Evolutionary conservation across 2,888 invertebrate species (phyloP), one percentile per base, ranked within the genome.

Genomic region (Aporophyla nigra): DNA sequence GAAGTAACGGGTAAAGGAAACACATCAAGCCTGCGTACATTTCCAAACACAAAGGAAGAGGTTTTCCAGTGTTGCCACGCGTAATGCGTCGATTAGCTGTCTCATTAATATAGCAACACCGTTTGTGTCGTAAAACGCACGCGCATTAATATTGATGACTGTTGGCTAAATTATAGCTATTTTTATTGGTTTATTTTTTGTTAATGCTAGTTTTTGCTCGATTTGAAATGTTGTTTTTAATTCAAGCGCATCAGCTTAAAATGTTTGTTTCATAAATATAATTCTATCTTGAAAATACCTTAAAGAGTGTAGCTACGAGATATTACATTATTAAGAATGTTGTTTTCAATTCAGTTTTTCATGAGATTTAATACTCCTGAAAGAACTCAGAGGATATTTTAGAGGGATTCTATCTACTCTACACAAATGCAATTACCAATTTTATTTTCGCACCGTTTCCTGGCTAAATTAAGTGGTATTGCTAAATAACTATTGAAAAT

Each of bases 21-120:
- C 62, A 21, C 27, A 56, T 80, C 27, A 33, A 72, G 58, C 70
- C 56, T 71, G 49, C 74, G 40, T 58, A 16, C 19, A 73, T 85
- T 83, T 71, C 69, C n/a, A 75, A 76, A 83, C 56, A 33, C n/a
- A 63, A 76, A 77, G 83, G 83, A 85, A 77, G 72, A 73, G 24
- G 70, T 75, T 65, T 73, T 82, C 43, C 58, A 76, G 76, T 75
- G 79, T 71, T 76, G 62, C 63, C 69, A 75, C 62, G 78, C 76
- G 74, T 76, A 66, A 63, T 71, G 71, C 73, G 75, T 80, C 77
- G 59, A 80, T 85, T 80, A 66, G 49, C 80, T 80, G 84, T 80
- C 82, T 82, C 77, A 85, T 76, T 84, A 79, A 63, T 63, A 40
- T 71, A 62, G 33, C 66, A 68, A 59, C 43, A 54, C 53, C 14